Evolutionary conservation across 37 sponge, comb jelly and placozoan species (phyloP), one percentile per base, ranked within the genome.

Genomic region (Beroe forskalii): DNA sequence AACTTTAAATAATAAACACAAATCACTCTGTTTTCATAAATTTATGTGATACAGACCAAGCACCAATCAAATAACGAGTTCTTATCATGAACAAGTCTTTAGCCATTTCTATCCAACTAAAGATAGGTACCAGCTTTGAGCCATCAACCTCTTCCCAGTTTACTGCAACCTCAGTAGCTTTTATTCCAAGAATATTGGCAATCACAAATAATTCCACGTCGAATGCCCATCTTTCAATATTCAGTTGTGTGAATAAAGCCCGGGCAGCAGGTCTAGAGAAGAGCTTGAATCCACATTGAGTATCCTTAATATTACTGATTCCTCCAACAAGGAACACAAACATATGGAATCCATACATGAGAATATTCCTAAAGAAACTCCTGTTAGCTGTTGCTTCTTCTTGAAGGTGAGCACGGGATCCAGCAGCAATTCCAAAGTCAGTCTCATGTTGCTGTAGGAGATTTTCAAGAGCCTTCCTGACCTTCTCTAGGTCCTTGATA

Each of bases 191-290:
- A 12, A 90, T 67, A 72, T 96, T 94, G 25, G 95, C 97, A 35
- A 98, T 95, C 60, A 93, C 94, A 48, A 98, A 89, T 76, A 98
- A 38, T 89, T 98, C 99, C 62, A 98, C 99, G 89, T 98, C 99
- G 92, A 98, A 98, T n/a, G 99, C 99, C 99, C 99, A 98, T 41
- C 99, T 76, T 36, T 98, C 93, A 19, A 98, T 94, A 90, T 98
- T 97, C 48, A 96, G 67, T 0, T 89, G 62, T 22, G 66, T 67
- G 69, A 96, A 98, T 14, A 98, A 67, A 17, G 69, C 90, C 14
- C 60, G 43, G 0, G 95, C 94, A 20, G 97, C 95, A 55, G 94
- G 39, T 17, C 96, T 80, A 22, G 96, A 95, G 83, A 96, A 93
- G 67, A 98, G 62, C 92, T 98, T 98, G 93, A 98, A 98, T 28